Evolutionary conservation across 1,140 invertebrate species (phyloP).

Genomic region (Pectinophora gossypiella): DNA sequence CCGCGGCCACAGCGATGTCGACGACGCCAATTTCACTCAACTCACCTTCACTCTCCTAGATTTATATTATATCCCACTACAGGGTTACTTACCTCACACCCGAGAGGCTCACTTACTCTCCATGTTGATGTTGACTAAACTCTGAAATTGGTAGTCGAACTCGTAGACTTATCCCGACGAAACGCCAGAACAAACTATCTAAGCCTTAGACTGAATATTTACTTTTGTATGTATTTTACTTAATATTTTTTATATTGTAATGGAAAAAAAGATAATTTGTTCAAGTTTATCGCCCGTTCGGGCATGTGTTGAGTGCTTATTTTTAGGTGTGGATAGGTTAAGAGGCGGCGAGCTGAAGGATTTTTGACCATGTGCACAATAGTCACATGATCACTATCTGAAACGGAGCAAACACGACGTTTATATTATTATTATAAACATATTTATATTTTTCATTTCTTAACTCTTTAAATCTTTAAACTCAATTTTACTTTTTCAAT

Average conservation of each 20-base stretch:
- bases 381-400: constrained; percentile 51
- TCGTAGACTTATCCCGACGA: constrained; percentile 18
- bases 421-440: constrained; percentile 18
- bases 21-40: constrained; percentile 54
- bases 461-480: neutral
- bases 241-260: constrained; percentile 23
- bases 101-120: neutral
- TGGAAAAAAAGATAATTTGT: constrained; percentile 71
- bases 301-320: constrained; percentile 76
- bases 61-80: neutral
- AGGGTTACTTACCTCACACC: neutral
- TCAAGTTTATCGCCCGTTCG: constrained; percentile 64
- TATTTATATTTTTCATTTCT: constrained; percentile 1
- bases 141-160: constrained; percentile 58
- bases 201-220: constrained; percentile 18
- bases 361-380: constrained; percentile 80
- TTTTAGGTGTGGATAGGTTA: constrained; percentile 78
- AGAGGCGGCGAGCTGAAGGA: constrained; percentile 73
- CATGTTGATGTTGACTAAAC: neutral
- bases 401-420: constrained; percentile 67
- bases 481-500: neutral
- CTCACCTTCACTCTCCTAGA: neutral
- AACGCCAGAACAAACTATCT: constrained; percentile 57
- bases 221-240: constrained; percentile 30
- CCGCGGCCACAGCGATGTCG: too few species aligned